phyloP scores from a whole-genome alignment of 2,888 invertebrate genomes.

The Acanthosepion pharaonis region DNA sequence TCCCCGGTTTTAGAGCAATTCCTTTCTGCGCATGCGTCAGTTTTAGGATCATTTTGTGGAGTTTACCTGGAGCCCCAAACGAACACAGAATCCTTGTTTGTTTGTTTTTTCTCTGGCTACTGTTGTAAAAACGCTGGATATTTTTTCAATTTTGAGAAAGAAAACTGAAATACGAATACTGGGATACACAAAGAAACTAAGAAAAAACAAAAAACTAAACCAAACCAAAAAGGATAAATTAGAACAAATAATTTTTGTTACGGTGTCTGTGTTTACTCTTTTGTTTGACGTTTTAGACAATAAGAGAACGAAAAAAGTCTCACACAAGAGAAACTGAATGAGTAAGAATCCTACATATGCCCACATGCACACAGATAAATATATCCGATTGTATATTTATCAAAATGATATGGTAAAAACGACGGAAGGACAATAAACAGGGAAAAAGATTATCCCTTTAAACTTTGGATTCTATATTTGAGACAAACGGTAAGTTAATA shows the following conservation, averaged over 20 bases:
- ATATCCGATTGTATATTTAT: neutral
- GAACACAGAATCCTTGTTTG: neutral
- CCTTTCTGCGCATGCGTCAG: slow-evolving; percentile 1
- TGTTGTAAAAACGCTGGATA: neutral
- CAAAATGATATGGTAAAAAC: neutral
- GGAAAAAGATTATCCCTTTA: neutral
- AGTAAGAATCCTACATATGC: neutral
- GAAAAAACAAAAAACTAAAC: neutral
- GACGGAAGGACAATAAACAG: neutral
- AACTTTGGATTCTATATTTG: neutral
- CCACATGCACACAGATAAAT: neutral
- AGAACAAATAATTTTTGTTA: neutral
- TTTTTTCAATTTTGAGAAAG: neutral
- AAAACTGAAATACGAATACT: neutral
- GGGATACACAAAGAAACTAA: neutral
- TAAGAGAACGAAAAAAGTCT: neutral
- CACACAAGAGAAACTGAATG: neutral
- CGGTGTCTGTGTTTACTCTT: neutral
- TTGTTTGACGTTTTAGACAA: neutral
- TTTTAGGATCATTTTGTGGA: slow-evolving; percentile 7
- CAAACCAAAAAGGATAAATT: neutral
- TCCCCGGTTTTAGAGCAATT: neutral
- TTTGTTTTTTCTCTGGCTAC: neutral
- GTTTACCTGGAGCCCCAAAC: neutral
- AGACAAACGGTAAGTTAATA: neutral